Percentiles rank a stretch among this genome's conserved stretches.
Evolutionary conservation across 2,797 vertebrate genomes (phyloP).

Genomic region (Squalus acanthias): DNA sequence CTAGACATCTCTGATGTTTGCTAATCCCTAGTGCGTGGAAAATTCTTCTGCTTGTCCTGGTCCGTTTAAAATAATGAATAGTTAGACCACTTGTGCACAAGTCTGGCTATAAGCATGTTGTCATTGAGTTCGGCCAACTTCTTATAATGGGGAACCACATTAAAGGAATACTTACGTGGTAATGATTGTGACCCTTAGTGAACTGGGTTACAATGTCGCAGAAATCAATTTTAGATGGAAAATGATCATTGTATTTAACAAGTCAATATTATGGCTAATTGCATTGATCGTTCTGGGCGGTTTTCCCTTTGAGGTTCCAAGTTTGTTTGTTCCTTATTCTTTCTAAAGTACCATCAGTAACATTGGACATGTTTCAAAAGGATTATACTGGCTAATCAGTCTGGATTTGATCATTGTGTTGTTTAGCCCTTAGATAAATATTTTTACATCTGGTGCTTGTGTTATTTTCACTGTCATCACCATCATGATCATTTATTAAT

Average conservation of each 20-base stretch:
- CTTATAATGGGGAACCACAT: neutral
- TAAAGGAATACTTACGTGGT: neutral
- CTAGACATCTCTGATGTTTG: neutral
- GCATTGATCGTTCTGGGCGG: no score
- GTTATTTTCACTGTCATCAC: neutral
- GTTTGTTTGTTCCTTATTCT: neutral
- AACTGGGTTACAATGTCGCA: neutral
- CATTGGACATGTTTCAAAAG: neutral
- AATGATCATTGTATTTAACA: neutral
- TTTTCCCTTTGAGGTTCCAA: neutral
- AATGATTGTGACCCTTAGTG: neutral
- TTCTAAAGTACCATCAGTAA: neutral
- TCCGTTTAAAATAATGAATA: neutral
- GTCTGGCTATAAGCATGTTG: neutral
- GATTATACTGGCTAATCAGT: neutral
- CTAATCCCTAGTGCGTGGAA: no score
- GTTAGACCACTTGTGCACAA: neutral
- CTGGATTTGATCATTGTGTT: neutral
- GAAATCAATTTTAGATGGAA: neutral
- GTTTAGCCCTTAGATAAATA: neutral
- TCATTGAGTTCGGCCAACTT: neutral
- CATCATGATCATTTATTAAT: neutral
- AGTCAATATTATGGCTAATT: neutral
- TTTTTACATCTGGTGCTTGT: neutral
- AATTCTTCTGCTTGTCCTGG: neutral